These are phyloP conservation scores for Calosoma granatense DNA, from an alignment of 1,140 invertebrate genomes.

Conservation along the genomic window DNA sequence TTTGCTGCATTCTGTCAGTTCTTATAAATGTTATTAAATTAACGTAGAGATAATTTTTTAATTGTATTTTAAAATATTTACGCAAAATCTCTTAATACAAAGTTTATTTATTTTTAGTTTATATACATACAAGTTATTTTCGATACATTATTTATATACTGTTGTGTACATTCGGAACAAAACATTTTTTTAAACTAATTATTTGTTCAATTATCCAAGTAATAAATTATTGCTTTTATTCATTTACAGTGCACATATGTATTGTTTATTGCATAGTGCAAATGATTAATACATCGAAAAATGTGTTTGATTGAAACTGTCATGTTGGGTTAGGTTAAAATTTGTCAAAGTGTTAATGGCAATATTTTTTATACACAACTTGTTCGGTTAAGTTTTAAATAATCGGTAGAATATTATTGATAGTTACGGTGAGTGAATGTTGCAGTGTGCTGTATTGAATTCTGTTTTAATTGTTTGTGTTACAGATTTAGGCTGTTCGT, in stretches of 20 bases:
- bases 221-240: background rate
- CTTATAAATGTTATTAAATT: constrained; percentile 9
- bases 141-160: background rate
- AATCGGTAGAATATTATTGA: background rate
- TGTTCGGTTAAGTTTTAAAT: background rate
- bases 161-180: background rate
- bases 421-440: background rate
- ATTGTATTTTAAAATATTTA: constrained; percentile 8
- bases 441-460: background rate
- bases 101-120: background rate
- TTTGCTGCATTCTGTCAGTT: constrained; percentile 8
- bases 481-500: background rate
- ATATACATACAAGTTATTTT: background rate
- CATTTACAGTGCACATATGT: background rate
- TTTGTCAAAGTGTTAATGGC: background rate
- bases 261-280: background rate
- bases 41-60: constrained; percentile 5
- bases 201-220: background rate
- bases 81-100: background rate
- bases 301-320: background rate
- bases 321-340: constrained; percentile 1
- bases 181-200: background rate
- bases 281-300: background rate
- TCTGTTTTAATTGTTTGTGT: background rate
- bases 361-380: background rate